Percentiles rank a stretch among this genome's conserved stretches.
phyloP scores from a whole-genome alignment of 2,888 invertebrate genomes.

The Hoplodrina ambigua region DNA sequence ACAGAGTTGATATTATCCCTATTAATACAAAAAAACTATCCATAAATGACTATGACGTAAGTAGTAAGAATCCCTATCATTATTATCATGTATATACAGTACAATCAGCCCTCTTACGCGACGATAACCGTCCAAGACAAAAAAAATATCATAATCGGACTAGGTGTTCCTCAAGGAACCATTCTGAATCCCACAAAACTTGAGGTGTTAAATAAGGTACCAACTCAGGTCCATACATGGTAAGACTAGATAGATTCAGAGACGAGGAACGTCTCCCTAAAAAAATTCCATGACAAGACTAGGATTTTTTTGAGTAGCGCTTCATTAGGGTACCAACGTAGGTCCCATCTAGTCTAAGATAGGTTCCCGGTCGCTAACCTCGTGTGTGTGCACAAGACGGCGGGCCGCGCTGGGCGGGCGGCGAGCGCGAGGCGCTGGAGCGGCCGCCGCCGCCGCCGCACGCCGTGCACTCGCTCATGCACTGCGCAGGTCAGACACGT shows the following conservation, averaged over 20 bases:
- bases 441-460: conserved; percentile 93
- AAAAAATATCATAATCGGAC: background rate
- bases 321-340: background rate
- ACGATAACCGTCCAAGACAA: background rate
- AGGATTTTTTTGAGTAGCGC: background rate
- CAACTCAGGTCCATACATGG: background rate
- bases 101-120: background rate
- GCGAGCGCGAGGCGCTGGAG: conserved; percentile 90
- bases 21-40: background rate
- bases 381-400: conserved; percentile 81
- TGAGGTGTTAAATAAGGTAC: background rate
- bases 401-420: conserved; percentile 77
- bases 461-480: conserved; percentile 92
- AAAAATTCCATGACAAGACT: too few species aligned
- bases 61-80: background rate
- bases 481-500: conserved; percentile 93
- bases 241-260: background rate
- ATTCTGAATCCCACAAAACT: conserved; percentile 20
- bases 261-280: too few species aligned
- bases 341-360: background rate
- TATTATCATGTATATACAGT: background rate
- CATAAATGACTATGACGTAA: background rate
- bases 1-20: conserved; percentile 9
- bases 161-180: conserved; percentile 49
- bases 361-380: background rate